phyloP scores from a whole-genome alignment of 1,140 invertebrate genomes.

The Vollenhovia emeryi region DNA sequence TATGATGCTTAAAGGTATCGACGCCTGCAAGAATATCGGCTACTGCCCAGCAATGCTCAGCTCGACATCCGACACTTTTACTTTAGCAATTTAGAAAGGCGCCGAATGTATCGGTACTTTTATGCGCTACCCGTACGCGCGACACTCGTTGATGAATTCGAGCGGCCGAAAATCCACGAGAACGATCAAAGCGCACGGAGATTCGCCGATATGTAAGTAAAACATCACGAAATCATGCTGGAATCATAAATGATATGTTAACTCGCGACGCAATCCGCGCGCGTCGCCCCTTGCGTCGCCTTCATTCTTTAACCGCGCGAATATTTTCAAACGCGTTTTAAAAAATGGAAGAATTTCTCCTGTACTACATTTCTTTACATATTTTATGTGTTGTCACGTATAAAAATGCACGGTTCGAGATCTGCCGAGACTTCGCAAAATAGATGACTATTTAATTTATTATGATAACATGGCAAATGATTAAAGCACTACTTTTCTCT shows the following conservation, averaged over 20 bases:
- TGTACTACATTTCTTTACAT: background rate
- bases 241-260: slow-evolving; percentile 54
- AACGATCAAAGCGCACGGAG: slow-evolving; percentile 44
- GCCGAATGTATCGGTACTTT: slow-evolving; percentile 17
- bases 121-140: background rate
- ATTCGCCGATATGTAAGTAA: slow-evolving; percentile 54
- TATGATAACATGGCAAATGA: background rate
- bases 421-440: background rate
- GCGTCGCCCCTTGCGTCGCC: background rate
- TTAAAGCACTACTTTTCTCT: background rate
- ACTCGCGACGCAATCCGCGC: slow-evolving; percentile 7
- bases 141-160: slow-evolving; percentile 14
- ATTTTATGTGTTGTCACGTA: background rate
- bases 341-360: background rate
- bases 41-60: background rate
- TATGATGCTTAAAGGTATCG: background rate
- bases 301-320: background rate
- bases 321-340: background rate
- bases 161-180: slow-evolving; percentile 1
- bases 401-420: background rate
- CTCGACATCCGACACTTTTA: slow-evolving; percentile 8
- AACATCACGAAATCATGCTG: slow-evolving; percentile 36
- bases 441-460: background rate
- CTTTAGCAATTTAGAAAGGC: slow-evolving; percentile 1
- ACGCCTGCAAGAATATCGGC: too few species aligned